Percentiles rank a stretch among this genome's conserved stretches.
Conservation (phyloP, 1,140 invertebrate genomes). For the Pseudomyrmex flavicornis region DNA sequence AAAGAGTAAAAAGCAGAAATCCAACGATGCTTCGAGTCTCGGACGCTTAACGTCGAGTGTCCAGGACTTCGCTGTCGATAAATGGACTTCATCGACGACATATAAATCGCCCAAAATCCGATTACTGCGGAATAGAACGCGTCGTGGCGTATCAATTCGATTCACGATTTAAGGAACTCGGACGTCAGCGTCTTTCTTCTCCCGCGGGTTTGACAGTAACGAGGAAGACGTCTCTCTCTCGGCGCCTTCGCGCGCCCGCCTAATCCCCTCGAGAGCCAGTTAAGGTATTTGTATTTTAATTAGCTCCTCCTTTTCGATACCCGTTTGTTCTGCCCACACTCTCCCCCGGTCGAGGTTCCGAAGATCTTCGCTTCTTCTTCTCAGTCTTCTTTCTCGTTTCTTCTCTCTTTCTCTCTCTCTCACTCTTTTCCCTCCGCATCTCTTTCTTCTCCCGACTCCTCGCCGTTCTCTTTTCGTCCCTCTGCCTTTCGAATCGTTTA, state of each 20-base stretch:
- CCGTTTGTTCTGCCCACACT: constrained; percentile 77
- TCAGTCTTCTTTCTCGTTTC: constrained; percentile 47
- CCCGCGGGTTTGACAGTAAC: constrained; percentile 66
- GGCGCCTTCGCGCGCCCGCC: constrained; percentile 67
- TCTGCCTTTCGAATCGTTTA: constrained; percentile 80
- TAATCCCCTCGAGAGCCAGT: constrained; percentile 78
- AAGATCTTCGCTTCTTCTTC: constrained; percentile 29
- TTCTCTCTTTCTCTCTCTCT: constrained; percentile 18
- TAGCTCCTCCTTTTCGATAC: constrained; percentile 80
- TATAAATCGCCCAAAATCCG: constrained; percentile 69
- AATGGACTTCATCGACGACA: constrained; percentile 64
- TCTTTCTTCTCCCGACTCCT: constrained; percentile 41
- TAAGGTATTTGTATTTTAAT: constrained; percentile 84
- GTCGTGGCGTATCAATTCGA: constrained; percentile 72
- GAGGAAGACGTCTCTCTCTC: constrained; percentile 68
- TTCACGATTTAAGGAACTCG: constrained; percentile 66
- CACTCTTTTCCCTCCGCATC: constrained; percentile 23
- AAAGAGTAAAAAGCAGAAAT: constrained; percentile 1
- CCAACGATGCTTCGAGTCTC: not conserved
- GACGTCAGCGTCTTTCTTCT: constrained; percentile 38
- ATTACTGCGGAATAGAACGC: constrained; percentile 70
- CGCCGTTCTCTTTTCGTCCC: constrained; percentile 38
- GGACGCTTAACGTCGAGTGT: constrained; percentile 43
- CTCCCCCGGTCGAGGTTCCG: constrained; percentile 44
- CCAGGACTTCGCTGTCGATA: constrained; percentile 48